A percentile compares a stretch with the other conserved stretches of the same genome.
These are phyloP conservation scores for Nephrotoma flavescens DNA, from an alignment of 2,888 invertebrate genomes.

Conservation along the genomic window DNA sequence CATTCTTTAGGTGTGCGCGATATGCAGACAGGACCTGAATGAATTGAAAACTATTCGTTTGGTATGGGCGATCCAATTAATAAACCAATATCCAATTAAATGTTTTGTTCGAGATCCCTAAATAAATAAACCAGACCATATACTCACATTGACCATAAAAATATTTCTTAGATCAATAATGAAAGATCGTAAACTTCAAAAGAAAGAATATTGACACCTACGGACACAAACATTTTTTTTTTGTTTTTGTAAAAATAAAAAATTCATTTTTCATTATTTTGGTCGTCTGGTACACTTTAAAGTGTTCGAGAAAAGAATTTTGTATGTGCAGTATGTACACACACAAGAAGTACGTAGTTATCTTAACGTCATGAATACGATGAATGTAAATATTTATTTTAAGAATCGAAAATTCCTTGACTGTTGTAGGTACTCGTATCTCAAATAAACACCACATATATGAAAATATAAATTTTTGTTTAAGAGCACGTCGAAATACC, in stretches of 20 bases:
- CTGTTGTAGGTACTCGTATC: background rate
- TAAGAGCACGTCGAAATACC: background rate
- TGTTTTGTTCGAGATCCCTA: background rate
- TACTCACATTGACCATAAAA: background rate
- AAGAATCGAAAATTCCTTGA: background rate
- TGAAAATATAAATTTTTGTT: background rate
- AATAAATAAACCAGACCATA: background rate
- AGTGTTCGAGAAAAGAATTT: background rate
- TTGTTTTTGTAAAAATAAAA: background rate
- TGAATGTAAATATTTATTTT: background rate
- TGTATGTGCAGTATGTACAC: background rate
- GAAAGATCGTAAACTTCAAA: background rate
- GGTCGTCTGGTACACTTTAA: background rate
- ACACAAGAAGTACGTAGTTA: background rate
- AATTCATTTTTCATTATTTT: background rate
- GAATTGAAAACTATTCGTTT: background rate
- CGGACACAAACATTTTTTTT: background rate
- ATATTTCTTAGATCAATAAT: background rate
- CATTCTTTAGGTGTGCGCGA: background rate
- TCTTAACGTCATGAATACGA: background rate
- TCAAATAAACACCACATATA: background rate
- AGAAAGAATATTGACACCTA: background rate
- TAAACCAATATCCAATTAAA: background rate
- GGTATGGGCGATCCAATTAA: background rate
- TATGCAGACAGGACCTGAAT: background rate